Evolutionary conservation across 2,113 vertebrate genomes (phyloP), one percentile per base, ranked within the genome.

Genomic region (Rutilus rutilus): DNA sequence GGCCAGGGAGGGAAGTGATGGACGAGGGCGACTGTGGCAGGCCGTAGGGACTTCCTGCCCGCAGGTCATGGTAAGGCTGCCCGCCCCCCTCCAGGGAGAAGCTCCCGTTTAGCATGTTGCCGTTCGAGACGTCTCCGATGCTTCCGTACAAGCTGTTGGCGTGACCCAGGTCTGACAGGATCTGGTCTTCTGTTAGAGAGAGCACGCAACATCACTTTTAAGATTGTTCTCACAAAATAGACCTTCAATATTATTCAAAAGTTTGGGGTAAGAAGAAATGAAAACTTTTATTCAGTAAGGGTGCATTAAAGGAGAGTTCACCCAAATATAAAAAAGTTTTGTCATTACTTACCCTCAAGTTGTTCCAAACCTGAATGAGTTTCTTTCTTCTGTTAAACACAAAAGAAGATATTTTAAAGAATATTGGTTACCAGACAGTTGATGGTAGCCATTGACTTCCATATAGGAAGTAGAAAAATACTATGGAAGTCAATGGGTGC

Each of bases 11-110:
- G 21, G 98, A 98, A 47, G 97, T 94, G 90, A 98, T 97, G 93
- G 98, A 99, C 52, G 98, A 98, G 1, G 98, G 98, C 14, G 98
- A 99, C 93, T 98, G 98, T 7, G 98, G 98, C 81, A 97, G 94
- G 11, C 97, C 97, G 67, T 97, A 99, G 85, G 98, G 98, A 89
- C 98, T 99, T 76, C 96, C 94, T 5, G 97, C 96, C 90, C 97
- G 93, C 91, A 98, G 95, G 95, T 98, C 97, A 85, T 98, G 97
- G 92, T 97, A 99, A 23, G 96, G 94, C 89, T 98, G 97, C 88
- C 97, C 97, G 1, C 95, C 92, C 21, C 95, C 95, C 9, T 99
- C 98, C 85, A 99, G 88, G 8, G 97, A 95, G 94, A 98, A 99
- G 91, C 94, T 89, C 54, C 97, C 97, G 8, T 97, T 99, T 92